A percentile compares a stretch with the other conserved stretches of the same genome.
Evolutionary conservation across 2,113 vertebrate species (phyloP).

Genomic region (Labrus mixtus): DNA sequence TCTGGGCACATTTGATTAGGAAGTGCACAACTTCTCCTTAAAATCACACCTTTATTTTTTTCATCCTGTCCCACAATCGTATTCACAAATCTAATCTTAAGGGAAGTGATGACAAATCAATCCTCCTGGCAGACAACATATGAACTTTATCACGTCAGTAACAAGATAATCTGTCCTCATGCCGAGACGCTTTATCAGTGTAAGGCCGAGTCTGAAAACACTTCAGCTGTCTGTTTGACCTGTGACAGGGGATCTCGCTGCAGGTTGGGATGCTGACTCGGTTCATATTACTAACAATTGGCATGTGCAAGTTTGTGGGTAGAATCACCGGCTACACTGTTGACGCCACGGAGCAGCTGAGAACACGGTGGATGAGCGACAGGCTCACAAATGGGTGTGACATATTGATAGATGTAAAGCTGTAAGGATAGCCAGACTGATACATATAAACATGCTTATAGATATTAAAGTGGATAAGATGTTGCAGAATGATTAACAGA

Average conservation of each 20-base stretch:
- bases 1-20: constrained; percentile 10
- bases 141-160: constrained; percentile 51
- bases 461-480: neutral
- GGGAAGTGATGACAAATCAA: neutral
- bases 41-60: neutral
- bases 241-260: constrained; percentile 55
- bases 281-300: constrained; percentile 80
- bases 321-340: constrained; percentile 46
- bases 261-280: constrained; percentile 75
- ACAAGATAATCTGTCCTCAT: constrained; percentile 57
- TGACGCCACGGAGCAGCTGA: constrained; percentile 79
- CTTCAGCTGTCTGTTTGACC: constrained; percentile 74
- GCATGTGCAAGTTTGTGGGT: constrained; percentile 57
- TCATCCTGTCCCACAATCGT: neutral
- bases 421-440: constrained; percentile 3
- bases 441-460: constrained; percentile 11
- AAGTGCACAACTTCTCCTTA: neutral
- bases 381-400: constrained; percentile 38
- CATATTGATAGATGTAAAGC: constrained; percentile 27
- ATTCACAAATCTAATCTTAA: neutral
- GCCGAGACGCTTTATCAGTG: constrained; percentile 63
- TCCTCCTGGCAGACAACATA: constrained; percentile 3
- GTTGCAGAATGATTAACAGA: neutral
- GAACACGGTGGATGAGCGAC: constrained; percentile 58
- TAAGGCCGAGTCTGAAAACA: constrained; percentile 46